Conservation (phyloP, 2,888 invertebrate genomes). For the Ophioninae sp. region DNA sequence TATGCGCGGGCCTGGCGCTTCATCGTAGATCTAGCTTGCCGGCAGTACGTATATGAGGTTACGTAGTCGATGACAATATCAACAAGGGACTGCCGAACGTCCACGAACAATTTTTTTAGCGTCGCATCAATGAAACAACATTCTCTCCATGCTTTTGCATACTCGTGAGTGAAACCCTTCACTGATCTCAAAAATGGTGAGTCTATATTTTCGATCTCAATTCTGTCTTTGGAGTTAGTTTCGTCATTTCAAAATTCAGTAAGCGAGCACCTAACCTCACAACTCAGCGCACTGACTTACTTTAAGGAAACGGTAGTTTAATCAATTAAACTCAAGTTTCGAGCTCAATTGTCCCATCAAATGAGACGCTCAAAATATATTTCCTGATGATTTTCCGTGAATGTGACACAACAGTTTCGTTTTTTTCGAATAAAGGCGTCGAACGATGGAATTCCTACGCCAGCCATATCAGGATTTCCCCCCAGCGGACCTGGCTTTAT, state of each 20-base stretch:
- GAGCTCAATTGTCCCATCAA: background rate
- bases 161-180: background rate
- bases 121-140: background rate
- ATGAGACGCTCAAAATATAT: background rate
- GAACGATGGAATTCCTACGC: conserved; percentile 78
- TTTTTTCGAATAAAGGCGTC: conserved; percentile 70
- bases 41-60: conserved; percentile 17
- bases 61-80: conserved; percentile 30
- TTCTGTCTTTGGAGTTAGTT: background rate
- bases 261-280: background rate
- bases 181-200: conserved; percentile 15
- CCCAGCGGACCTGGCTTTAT: conserved; percentile 75
- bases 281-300: background rate
- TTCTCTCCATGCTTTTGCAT: conserved; percentile 9
- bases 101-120: background rate
- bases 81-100: conserved; percentile 15
- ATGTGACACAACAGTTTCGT: background rate
- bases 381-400: background rate
- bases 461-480: conserved; percentile 77
- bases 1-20: background rate
- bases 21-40: background rate
- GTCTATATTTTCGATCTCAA: background rate
- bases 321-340: background rate
- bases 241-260: background rate
- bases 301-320: background rate